Evolutionary conservation across 2,888 invertebrate genomes (phyloP), one percentile per base, ranked within the genome.

Genomic region (Drosophila bunnanda): DNA sequence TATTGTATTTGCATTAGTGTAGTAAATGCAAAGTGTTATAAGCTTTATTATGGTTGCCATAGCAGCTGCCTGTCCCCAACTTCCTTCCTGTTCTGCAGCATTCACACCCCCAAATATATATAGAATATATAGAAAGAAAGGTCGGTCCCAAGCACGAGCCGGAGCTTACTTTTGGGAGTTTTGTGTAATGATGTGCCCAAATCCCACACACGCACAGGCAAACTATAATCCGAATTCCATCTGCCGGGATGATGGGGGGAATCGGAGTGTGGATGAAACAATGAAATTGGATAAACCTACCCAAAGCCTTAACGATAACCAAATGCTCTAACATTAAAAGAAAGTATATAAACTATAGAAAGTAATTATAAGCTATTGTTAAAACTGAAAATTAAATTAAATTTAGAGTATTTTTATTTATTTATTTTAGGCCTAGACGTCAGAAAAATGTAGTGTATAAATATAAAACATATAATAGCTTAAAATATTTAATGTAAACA

Each of bases 1-100:
- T 80, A 88, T 89, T 88, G 85, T 88, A 89, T 89, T 82, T 89
- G 89, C 89, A 86, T 86, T 88, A 82, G 89, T 80, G 89, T 89
- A 78, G 89, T 88, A 85, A 85, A 67, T 85, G 85, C 86, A 85
- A 85, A 89, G 85, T 85, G 85, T 85, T 85, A 89, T 85, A 89
- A 89, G 85, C 85, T 88, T 89, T 85, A 89, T 89, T 89, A 89
- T 77, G 76, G 75, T 76, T 75, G 73, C 58, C 62, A 56, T 54
- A 22, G 56, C 43, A 41, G 43, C 57, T 34, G 34, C 34, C 46
- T 54, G 32, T 34, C 38, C 34, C 34, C 48, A 7, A 30, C 36
- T 50, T 20, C 17, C 13, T n/a, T 25, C 28, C 8, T 5, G 10
- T 20, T 28, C 34, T n/a, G 13, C 59, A 3, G 39, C n/a, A 59